Base-by-base conservation (phyloP, 2,113 vertebrate species). In the Takifugu flavidus region DNA sequence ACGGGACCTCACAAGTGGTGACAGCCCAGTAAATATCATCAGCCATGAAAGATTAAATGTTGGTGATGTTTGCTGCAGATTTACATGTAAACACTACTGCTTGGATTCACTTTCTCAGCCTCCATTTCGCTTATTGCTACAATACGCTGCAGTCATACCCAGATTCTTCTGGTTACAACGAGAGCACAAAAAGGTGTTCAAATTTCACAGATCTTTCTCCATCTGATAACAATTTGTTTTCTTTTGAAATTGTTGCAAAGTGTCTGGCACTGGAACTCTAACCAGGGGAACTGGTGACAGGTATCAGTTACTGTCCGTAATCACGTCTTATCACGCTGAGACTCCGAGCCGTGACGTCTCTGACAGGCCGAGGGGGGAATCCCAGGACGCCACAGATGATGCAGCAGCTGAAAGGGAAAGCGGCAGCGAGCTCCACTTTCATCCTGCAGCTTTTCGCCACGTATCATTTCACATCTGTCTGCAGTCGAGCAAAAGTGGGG, bases 1-100 rank as follows among this genome's bases (percentile, higher is more conserved):
- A 42, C 52, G 52, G 20, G 68, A 59, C 34, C 52, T 52, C 26
- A 4, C 44, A 43, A 61, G 28, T 20, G 68, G 49, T 82, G 84
- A 86, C 77, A 87, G 77, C 49, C 61, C 74, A 72, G 86, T 80
- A 51, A 64, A 68, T 66, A 69, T 68, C 53, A 50, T 67, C 58
- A 29, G 67, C 64, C 51, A 49, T 68, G 49, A 79, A 70, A 70
- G 62, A 75, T 73, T 63, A 72, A 62, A 67, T 62, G 54, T 68
- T 63, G 43, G 31, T 67, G 59, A 74, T 61, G 65, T 65, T 66
- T 49, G 51, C 59, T 56, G 49, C 63, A 71, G 56, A 70, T 72
- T 72, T 74, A 64, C 66, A 77, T 68, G 75, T 65, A 50, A 64
- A 53, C 65, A 67, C 47, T 49, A 2, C 31, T 25, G 58, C 65